Conservation (phyloP, 2,113 vertebrate genomes). For the Herpetotheres cachinnans region DNA sequence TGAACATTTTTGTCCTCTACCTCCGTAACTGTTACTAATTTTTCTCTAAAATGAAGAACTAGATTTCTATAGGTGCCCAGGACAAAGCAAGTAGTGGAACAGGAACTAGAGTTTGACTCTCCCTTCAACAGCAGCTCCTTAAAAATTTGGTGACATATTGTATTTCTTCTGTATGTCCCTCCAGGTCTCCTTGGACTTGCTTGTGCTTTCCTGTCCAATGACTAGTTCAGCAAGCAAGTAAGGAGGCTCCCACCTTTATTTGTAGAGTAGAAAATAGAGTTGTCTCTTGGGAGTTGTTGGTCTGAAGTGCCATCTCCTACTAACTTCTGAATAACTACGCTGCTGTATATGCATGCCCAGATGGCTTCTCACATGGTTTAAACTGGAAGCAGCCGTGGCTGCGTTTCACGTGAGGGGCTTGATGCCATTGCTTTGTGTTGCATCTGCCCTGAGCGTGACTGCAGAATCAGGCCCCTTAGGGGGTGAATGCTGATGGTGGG, state of each 20-base stretch:
- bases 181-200: not conserved
- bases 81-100: not conserved
- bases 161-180: not conserved
- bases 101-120: not conserved
- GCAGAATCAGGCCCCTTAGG: not conserved
- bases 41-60: not conserved
- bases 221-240: not conserved
- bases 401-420: rapidly evolving
- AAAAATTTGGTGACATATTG: not conserved
- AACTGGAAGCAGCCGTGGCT: not conserved
- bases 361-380: not conserved
- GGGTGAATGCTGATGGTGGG: not conserved
- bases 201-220: not conserved
- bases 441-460: not conserved
- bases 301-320: not conserved
- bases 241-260: not conserved
- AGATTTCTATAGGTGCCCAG: not conserved
- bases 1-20: not conserved
- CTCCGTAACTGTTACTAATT: not conserved
- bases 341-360: not conserved
- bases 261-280: not conserved
- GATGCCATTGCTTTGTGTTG: not conserved
- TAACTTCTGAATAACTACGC: not conserved
- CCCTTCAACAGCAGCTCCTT: not conserved
- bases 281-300: not conserved